Conservation (phyloP, 2,888 invertebrate species). For the Leistus spinibarbis region DNA sequence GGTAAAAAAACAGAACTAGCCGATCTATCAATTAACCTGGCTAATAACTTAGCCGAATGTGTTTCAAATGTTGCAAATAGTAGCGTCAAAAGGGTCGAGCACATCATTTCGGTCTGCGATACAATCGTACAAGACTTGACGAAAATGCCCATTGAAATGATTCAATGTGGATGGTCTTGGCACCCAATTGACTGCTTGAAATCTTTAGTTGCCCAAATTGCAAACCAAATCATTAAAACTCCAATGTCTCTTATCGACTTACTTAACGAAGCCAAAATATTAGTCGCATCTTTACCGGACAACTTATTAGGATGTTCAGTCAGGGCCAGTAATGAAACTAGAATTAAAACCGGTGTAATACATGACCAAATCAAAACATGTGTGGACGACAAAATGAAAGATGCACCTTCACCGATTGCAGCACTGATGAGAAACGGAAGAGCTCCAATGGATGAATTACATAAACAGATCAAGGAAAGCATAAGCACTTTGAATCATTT, state of each 20-base stretch:
- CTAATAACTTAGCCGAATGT: slow-evolving; percentile 1
- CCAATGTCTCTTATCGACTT: not conserved
- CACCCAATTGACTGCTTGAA: slow-evolving; percentile 12
- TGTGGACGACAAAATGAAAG: not conserved
- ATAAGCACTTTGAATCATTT: no score
- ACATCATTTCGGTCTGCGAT: not conserved
- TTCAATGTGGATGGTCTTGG: slow-evolving; percentile 12
- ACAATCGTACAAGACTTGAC: not conserved
- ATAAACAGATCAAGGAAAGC: no score
- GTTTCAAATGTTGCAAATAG: not conserved
- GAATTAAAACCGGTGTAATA: not conserved
- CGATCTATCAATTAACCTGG: not conserved
- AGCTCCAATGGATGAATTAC: no score
- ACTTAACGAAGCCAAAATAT: not conserved
- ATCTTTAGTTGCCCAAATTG: not conserved
- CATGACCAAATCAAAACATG: not conserved
- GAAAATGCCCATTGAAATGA: not conserved
- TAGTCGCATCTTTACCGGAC: not conserved
- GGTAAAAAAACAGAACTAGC: not conserved
- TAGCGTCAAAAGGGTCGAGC: not conserved
- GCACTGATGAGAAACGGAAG: no score
- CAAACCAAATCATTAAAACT: not conserved
- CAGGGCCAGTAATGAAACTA: not conserved
- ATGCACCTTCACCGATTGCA: not conserved
- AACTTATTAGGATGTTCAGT: not conserved